Evolutionary conservation across 2,113 vertebrate genomes (phyloP).

Genomic region (Bubalus kerabau): DNA sequence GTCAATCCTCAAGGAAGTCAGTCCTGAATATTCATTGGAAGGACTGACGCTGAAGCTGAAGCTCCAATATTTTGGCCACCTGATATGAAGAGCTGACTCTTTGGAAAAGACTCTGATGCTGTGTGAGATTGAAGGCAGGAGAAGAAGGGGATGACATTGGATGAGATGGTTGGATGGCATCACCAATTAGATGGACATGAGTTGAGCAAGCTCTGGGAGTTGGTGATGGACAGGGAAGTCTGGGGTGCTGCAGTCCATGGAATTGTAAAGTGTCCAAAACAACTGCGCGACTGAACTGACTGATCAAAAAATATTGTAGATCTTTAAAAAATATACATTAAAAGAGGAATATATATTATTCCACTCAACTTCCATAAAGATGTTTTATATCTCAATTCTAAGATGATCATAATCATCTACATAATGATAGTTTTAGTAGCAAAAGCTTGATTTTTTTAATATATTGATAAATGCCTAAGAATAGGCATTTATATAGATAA

Average conservation of each 20-base stretch:
- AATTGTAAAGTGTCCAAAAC: not conserved
- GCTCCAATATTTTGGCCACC: not conserved
- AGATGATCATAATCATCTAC: not conserved
- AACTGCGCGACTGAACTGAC: not conserved
- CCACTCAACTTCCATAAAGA: slow-evolving; percentile 45
- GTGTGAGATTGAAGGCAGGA: not conserved
- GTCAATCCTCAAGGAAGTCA: not conserved
- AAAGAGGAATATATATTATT: slow-evolving; percentile 37
- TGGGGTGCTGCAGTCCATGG: not conserved
- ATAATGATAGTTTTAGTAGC: not conserved
- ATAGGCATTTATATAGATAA: slow-evolving; percentile 8
- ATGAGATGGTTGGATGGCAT: not conserved
- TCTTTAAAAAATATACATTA: slow-evolving; percentile 43
- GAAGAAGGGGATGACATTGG: not conserved
- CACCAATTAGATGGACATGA: not conserved
- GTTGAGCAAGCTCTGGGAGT: not conserved
- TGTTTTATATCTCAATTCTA: not conserved
- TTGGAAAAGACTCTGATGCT: not conserved
- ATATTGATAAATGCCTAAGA: not conserved
- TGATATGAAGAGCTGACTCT: not conserved
- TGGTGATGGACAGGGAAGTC: not conserved
- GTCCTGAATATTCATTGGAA: not conserved
- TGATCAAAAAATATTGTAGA: slow-evolving; percentile 19
- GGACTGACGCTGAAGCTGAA: not conserved
- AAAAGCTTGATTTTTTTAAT: slow-evolving; percentile 1